Evolutionary conservation across 1,140 invertebrate species (phyloP).

Genomic region (Procambarus clarkii): DNA sequence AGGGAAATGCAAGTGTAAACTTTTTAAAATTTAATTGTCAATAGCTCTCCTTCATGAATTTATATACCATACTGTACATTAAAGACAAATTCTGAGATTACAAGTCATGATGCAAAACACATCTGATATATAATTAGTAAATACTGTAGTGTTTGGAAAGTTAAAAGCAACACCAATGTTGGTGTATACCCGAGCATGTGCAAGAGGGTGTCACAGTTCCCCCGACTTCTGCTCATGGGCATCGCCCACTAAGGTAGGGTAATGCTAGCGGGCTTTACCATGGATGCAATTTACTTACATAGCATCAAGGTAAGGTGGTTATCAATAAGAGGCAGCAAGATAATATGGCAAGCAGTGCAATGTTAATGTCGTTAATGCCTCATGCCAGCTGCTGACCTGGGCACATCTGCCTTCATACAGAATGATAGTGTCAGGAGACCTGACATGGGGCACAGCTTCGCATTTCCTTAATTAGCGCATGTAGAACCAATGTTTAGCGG

Average conservation of each 20-base stretch:
- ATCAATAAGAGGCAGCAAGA: not conserved
- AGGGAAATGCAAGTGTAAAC: not conserved
- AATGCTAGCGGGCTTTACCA: not conserved
- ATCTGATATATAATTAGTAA: not conserved
- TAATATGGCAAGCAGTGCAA: conserved; percentile 1
- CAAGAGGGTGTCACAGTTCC: not conserved
- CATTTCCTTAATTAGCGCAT: not conserved
- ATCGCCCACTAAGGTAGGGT: not conserved
- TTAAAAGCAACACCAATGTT: not conserved
- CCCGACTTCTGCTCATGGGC: not conserved
- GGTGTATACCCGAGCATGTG: not conserved
- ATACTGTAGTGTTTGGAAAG: not conserved
- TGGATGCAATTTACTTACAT: not conserved
- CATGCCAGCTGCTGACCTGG: not conserved
- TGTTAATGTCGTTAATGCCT: conserved; percentile 28
- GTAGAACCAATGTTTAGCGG: conserved; percentile 22
- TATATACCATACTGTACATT: not conserved
- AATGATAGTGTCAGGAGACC: not conserved
- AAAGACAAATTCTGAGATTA: not conserved
- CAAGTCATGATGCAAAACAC: not conserved
- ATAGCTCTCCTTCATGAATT: not conserved
- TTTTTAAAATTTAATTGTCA: not conserved
- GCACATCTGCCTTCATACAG: not conserved
- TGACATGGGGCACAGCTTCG: not conserved
- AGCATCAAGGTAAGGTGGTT: not conserved